Evolutionary conservation across 1,140 invertebrate species (phyloP).

Genomic region (Solenopsis invicta): DNA sequence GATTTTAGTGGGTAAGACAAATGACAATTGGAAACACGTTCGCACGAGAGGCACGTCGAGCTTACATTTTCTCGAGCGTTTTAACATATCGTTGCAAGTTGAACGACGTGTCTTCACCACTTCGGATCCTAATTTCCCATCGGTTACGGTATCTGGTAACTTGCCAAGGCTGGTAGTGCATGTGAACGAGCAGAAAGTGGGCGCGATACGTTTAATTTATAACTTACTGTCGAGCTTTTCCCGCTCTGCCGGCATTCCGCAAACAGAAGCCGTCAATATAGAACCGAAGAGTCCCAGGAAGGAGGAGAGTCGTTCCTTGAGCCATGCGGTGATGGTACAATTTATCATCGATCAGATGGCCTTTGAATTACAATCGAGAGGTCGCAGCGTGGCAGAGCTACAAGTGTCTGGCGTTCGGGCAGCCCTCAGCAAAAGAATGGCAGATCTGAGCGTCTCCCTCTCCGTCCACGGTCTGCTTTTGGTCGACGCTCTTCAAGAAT

Average conservation of each 20-base stretch:
- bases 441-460: slow-evolving; percentile 92
- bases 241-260: slow-evolving; percentile 56
- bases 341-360: slow-evolving; percentile 96
- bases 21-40: slow-evolving; percentile 96
- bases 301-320: slow-evolving; percentile 83
- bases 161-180: slow-evolving; percentile 95
- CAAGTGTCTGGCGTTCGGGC: slow-evolving; percentile 96
- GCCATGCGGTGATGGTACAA: slow-evolving; percentile 93
- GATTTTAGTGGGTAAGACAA: slow-evolving; percentile 94
- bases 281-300: slow-evolving; percentile 86
- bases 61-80: slow-evolving; percentile 95
- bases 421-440: slow-evolving; percentile 90
- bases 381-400: slow-evolving; percentile 95
- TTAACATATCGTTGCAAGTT: slow-evolving; percentile 94
- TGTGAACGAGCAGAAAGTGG: slow-evolving; percentile 95
- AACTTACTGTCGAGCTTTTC: slow-evolving; percentile 82
- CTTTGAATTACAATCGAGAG: slow-evolving; percentile 94
- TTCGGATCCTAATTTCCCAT: slow-evolving; percentile 94
- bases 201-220: slow-evolving; percentile 88
- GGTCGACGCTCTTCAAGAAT: slow-evolving; percentile 97
- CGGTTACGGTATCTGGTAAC: slow-evolving; percentile 93
- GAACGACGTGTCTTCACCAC: slow-evolving; percentile 94
- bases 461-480: slow-evolving; percentile 96
- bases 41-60: slow-evolving; percentile 93
- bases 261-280: slow-evolving; percentile 72